A percentile compares a stretch with the other conserved stretches of the same genome.
phyloP scores from a whole-genome alignment of 2,797 vertebrate genomes.

The Neosalanx taihuensis region DNA sequence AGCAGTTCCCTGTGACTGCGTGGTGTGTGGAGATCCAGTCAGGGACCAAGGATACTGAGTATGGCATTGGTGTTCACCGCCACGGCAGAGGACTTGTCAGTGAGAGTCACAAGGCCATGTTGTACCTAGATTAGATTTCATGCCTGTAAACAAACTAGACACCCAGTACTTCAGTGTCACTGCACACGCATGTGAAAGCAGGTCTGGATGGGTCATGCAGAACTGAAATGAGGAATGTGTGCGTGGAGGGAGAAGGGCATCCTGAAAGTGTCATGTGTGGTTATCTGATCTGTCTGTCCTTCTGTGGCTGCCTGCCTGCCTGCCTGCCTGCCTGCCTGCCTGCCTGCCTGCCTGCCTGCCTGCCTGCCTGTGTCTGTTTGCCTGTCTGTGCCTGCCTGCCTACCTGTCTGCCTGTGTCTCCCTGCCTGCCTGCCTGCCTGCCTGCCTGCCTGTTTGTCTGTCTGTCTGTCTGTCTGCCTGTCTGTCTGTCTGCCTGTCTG shows the following conservation, averaged over 20 bases:
- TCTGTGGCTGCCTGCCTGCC: too few species aligned
- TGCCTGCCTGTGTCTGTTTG: slow-evolving; percentile 26
- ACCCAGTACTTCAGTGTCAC: not conserved
- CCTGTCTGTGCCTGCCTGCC: not conserved
- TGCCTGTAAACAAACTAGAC: slow-evolving; percentile 6
- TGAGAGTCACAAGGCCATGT: slow-evolving; percentile 32
- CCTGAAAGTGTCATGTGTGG: not conserved
- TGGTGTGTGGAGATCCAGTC: not conserved
- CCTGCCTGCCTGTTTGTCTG: not conserved
- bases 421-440: slow-evolving; percentile 1
- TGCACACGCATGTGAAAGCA: not conserved
- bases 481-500: not conserved
- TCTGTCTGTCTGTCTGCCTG: not conserved
- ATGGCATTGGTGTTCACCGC: not conserved
- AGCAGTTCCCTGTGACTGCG: not conserved
- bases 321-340: too few species aligned
- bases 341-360: not conserved
- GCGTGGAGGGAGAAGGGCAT: not conserved
- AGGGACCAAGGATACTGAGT: not conserved
- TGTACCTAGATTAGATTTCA: slow-evolving; percentile 27
- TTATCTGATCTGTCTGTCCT: not conserved
- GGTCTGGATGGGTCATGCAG: too few species aligned
- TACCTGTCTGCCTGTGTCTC: not conserved
- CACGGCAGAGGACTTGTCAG: not conserved
- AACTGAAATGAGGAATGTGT: too few species aligned